These are phyloP conservation scores for Ursus arctos DNA, from an alignment of 2,113 vertebrate species.

Conservation along the genomic window DNA sequence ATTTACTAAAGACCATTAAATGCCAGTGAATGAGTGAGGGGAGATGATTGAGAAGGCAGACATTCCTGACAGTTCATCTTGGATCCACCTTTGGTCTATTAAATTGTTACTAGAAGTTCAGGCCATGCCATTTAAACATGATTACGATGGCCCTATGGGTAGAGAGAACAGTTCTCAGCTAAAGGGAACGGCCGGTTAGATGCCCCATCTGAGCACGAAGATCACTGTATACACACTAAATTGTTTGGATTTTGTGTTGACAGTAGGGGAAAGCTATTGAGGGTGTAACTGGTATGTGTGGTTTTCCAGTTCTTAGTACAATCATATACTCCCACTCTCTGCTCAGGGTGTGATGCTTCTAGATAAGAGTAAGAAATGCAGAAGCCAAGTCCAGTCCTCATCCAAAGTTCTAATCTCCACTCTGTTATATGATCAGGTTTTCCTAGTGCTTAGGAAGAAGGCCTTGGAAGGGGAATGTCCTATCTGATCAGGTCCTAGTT, in stretches of 20 bases:
- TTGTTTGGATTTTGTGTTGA: neutral
- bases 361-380: neutral
- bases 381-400: neutral
- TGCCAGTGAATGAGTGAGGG: neutral
- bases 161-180: neutral
- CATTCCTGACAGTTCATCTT: neutral
- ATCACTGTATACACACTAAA: neutral
- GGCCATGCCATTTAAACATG: neutral
- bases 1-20: neutral
- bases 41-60: neutral
- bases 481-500: neutral
- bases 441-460: no score
- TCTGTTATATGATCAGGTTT: neutral
- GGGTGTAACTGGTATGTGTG: neutral
- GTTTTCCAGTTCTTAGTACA: neutral
- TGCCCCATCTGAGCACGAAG: neutral
- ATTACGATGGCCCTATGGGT: neutral
- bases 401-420: neutral
- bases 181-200: neutral
- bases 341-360: neutral
- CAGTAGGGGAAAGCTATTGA: neutral
- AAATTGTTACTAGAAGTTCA: neutral
- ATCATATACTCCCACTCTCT: neutral
- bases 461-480: neutral
- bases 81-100: neutral